phyloP scores from a whole-genome alignment of 2,888 invertebrate genomes.

The Drosophila acutilabella region DNA sequence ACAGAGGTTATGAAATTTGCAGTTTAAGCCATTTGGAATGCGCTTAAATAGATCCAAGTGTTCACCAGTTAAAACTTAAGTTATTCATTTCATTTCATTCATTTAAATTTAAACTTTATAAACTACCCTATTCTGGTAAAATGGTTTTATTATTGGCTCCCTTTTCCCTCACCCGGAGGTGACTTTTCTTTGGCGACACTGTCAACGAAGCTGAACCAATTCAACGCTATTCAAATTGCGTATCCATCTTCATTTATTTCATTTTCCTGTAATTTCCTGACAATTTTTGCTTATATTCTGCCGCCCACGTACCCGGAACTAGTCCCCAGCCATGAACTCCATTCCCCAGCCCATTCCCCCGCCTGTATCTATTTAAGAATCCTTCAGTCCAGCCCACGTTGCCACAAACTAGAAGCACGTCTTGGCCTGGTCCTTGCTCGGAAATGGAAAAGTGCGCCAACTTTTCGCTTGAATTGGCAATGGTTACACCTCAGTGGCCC shows the following conservation, averaged over 20 bases:
- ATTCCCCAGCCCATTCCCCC: too few species aligned
- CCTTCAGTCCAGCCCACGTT: constrained; percentile 8
- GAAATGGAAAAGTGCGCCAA: constrained; percentile 80
- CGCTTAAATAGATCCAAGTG: not conserved
- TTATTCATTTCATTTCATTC: constrained; percentile 5
- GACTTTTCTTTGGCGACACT: constrained; percentile 28
- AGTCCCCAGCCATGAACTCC: not conserved
- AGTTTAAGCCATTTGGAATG: not conserved
- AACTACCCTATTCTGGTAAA: constrained; percentile 1
- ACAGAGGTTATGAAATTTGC: constrained; percentile 5
- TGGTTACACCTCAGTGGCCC: constrained; percentile 63
- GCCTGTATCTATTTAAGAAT: not conserved
- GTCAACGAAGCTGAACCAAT: constrained; percentile 67
- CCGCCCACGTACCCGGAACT: constrained; percentile 36
- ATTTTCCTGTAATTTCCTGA: constrained; percentile 80
- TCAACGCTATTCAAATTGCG: constrained; percentile 78
- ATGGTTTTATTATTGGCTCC: not conserved
- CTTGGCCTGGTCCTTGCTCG: constrained; percentile 55
- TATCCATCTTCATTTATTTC: constrained; percentile 81
- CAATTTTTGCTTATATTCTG: constrained; percentile 71
- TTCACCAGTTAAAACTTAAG: not conserved
- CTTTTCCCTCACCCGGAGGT: not conserved
- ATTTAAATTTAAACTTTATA: constrained; percentile 22
- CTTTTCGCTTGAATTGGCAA: constrained; percentile 78
- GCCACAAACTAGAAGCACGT: constrained; percentile 54